These are phyloP conservation scores for Epistrophella euchroma DNA, from an alignment of 2,888 invertebrate genomes.

Conservation along the genomic window DNA sequence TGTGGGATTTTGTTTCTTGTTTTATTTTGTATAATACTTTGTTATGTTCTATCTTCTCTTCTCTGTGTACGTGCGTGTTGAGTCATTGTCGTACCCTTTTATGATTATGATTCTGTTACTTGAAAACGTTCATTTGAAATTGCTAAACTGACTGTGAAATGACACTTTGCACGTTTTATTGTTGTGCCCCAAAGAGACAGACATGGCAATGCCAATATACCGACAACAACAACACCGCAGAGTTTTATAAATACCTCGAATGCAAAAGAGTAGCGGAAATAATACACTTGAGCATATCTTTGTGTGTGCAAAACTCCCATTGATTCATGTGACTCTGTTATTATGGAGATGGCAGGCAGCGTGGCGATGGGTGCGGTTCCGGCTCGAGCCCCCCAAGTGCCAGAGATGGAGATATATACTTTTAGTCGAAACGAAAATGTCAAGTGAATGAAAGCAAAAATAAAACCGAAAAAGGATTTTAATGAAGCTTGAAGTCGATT, in stretches of 20 bases:
- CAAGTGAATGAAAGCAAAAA: constrained; percentile 60
- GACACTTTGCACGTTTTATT: constrained; percentile 72
- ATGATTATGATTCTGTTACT: constrained; percentile 70
- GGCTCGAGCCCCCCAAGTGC: constrained; percentile 7
- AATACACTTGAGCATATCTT: constrained; percentile 23
- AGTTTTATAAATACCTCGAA: constrained; percentile 17
- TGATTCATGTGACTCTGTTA: constrained; percentile 55
- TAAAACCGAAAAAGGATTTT: constrained; percentile 62
- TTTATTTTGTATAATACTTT: not conserved
- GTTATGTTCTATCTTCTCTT: not conserved
- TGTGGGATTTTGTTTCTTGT: constrained; percentile 17
- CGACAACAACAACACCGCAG: constrained; percentile 8
- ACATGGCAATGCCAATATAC: constrained; percentile 25
- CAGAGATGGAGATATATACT: not conserved
- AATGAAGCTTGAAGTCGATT: constrained; percentile 74
- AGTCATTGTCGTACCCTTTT: constrained; percentile 61
- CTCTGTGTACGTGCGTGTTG: constrained; percentile 39
- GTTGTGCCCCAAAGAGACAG: constrained; percentile 15
- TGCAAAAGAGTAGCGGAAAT: constrained; percentile 51
- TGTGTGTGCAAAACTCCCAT: constrained; percentile 22
- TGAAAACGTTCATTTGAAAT: constrained; percentile 54
- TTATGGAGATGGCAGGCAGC: too few species aligned
- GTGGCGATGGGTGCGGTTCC: not conserved
- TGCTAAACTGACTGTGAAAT: constrained; percentile 73
- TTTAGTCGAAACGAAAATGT: constrained; percentile 47